Evolutionary conservation across 2,113 vertebrate genomes (phyloP).

Genomic region (Macquaria ambigua): DNA sequence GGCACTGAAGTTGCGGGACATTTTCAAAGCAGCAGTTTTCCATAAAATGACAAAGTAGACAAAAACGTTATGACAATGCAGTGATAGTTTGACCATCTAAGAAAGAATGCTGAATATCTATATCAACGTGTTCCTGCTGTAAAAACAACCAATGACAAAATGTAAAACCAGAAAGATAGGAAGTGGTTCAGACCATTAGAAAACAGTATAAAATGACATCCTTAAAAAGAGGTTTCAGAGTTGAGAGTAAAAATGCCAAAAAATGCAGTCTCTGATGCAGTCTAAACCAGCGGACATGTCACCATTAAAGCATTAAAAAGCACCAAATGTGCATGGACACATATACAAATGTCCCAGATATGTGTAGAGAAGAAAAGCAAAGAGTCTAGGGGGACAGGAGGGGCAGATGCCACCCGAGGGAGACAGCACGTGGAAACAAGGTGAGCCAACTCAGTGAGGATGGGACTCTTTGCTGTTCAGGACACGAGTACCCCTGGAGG

Average conservation of each 20-base stretch:
- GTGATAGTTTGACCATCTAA: conserved; percentile 62
- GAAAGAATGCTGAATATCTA: conserved; percentile 66
- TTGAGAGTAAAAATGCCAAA: conserved; percentile 84
- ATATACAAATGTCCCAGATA: conserved; percentile 78
- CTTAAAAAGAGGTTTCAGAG: conserved; percentile 85
- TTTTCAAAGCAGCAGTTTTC: conserved; percentile 75
- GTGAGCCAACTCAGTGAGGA: conserved; percentile 84
- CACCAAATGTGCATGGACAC: conserved; percentile 84
- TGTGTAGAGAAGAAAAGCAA: conserved; percentile 76
- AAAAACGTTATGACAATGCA: conserved; percentile 69
- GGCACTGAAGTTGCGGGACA: conserved; percentile 77
- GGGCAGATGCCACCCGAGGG: conserved; percentile 46
- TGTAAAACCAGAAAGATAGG: conserved; percentile 75
- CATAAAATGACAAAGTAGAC: conserved; percentile 65
- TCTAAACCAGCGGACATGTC: conserved; percentile 86
- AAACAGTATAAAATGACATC: conserved; percentile 86
- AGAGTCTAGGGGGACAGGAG: conserved; percentile 34
- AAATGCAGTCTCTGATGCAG: conserved; percentile 85
- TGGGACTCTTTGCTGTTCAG: conserved; percentile 91
- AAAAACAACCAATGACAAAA: conserved; percentile 78
- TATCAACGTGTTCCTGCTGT: conserved; percentile 67
- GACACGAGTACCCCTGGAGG: conserved; percentile 85
- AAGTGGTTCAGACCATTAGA: conserved; percentile 82
- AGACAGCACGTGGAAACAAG: conserved; percentile 28
- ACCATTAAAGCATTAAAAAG: conserved; percentile 85